These are phyloP conservation scores for Archips xylosteana DNA, from an alignment of 2,888 invertebrate genomes.

Conservation along the genomic window DNA sequence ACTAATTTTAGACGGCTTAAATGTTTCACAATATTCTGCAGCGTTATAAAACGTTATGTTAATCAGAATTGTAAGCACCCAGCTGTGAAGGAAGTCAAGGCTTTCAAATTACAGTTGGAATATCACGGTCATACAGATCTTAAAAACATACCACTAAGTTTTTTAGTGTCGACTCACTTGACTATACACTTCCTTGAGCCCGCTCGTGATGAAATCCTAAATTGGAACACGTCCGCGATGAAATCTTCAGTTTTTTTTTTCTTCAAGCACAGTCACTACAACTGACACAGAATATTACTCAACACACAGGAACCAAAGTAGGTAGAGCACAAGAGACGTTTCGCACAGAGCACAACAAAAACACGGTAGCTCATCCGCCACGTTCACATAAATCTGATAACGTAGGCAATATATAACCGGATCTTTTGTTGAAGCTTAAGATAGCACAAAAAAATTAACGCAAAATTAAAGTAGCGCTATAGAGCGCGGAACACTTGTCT, in stretches of 20 bases:
- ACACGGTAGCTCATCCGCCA: constrained; percentile 53
- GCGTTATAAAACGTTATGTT: constrained; percentile 31
- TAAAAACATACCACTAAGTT: constrained; percentile 21
- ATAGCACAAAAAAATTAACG: constrained; percentile 71
- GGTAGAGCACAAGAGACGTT: constrained; percentile 66
- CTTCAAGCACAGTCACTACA: constrained; percentile 82
- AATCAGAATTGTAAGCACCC: constrained; percentile 29
- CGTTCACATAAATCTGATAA: constrained; percentile 57
- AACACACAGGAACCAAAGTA: constrained; percentile 78
- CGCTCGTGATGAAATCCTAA: constrained; percentile 85
- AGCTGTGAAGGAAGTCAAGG: constrained; percentile 42
- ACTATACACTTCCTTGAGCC: constrained; percentile 84
- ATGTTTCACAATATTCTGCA: constrained; percentile 25
- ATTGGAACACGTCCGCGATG: constrained; percentile 80
- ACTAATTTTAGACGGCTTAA: constrained; percentile 31
- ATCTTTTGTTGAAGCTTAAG: constrained; percentile 68
- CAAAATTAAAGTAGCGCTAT: constrained; percentile 72
- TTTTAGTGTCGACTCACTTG: constrained; percentile 70
- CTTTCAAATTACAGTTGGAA: constrained; percentile 35
- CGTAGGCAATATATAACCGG: constrained; percentile 67
- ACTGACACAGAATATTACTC: constrained; percentile 83
- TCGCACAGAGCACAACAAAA: constrained; percentile 59
- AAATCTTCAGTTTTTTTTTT: constrained; percentile 75
- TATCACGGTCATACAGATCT: constrained; percentile 33
- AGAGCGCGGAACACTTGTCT: constrained; percentile 70